Base-by-base conservation (phyloP, 2,113 vertebrate genomes). In the Notechis scutatus region DNA sequence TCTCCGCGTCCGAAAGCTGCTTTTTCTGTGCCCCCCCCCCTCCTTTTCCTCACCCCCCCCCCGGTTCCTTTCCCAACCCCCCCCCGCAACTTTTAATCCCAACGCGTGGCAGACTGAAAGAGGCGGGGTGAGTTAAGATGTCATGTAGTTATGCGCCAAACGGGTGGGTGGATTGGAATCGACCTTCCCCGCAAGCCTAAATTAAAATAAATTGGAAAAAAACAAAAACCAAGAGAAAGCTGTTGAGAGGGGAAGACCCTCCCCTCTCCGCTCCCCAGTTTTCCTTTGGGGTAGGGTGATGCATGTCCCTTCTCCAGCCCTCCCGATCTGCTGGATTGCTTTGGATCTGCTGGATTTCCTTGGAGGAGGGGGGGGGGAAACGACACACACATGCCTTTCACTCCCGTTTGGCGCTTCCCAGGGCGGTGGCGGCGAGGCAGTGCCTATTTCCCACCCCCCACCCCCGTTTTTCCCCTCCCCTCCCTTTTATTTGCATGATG, bases 401-500 rank as follows among this genome's bases (percentile, higher is more conserved):
- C 18, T 57, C 39, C 56, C 8, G 57, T 8, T 20, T 3, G 24
- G 61, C 42, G 61, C 29, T 91, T 81, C 20, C 47, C 89, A 52
- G 90, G 90, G 61, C 90, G 90, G 90, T 50, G 88, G 88, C 56
- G 45, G 45, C 34, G 26, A 6, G 64, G 88, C 88, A 15, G 24
- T 21, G n/a, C 21, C 8, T 34, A 20, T 26, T 4, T n/a, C 14
- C 4, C 4, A 2, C 1, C 23, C 29, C 7, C 2, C 1, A 1
- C 23, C 29, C 7, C 2, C 1, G 6, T 8, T 0, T 64, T 64
- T 23, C 24, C 57, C 5, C 86, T 18, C 29, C 50, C 29, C 64
- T 69, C 15, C n/a, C n/a, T 15, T 74, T 87, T 52, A 87, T 88
- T 88, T 56, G 87, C 54, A 57, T 94, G 91, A 93, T 95, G 86